phyloP scores from a whole-genome alignment of 1,140 invertebrate genomes.

The Melanaphis sacchari region DNA sequence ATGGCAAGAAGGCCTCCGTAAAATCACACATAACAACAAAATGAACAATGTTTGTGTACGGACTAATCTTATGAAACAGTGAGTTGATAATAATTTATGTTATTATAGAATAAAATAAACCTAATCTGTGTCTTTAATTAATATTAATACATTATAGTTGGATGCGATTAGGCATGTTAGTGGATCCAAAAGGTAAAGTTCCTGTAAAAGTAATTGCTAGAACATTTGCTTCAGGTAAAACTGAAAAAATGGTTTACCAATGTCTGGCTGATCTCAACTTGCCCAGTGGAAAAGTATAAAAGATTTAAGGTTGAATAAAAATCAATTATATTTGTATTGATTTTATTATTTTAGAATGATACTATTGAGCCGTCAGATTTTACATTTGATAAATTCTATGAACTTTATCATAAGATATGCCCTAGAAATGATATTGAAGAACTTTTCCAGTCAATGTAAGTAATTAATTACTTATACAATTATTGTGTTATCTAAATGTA shows the following conservation, averaged over 20 bases:
- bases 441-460: constrained; percentile 95
- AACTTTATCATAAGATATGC: constrained; percentile 98
- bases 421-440: constrained; percentile 99
- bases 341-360: constrained; percentile 74
- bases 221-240: constrained; percentile 98
- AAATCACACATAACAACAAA: constrained; percentile 96
- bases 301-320: constrained; percentile 12
- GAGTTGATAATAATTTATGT: constrained; percentile 66
- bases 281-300: constrained; percentile 88
- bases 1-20: constrained; percentile 90
- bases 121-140: constrained; percentile 17
- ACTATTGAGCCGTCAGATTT: constrained; percentile 94
- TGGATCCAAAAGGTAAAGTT: constrained; percentile 94
- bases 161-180: constrained; percentile 93
- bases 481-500: neutral
- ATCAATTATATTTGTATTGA: neutral
- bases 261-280: constrained; percentile 92
- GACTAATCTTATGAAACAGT: constrained; percentile 98
- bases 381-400: constrained; percentile 99
- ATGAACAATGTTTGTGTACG: constrained; percentile 95
- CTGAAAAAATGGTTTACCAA: constrained; percentile 98
- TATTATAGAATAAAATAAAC: neutral
- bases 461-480: constrained; percentile 60
- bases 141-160: constrained; percentile 75
- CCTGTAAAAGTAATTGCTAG: constrained; percentile 95